Conservation (phyloP, 2,797 vertebrate genomes). For the Merluccius polli region DNA sequence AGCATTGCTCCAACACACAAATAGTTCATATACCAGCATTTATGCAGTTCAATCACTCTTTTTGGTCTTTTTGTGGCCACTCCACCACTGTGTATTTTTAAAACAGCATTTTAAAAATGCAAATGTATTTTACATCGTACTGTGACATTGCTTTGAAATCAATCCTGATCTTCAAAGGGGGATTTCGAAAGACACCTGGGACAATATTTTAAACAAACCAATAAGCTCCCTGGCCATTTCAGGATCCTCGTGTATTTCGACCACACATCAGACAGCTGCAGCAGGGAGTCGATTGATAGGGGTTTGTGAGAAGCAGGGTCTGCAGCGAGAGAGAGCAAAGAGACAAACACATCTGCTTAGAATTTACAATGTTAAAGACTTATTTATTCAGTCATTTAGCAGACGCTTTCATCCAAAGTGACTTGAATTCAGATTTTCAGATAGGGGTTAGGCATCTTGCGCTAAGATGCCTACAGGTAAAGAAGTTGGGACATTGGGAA, state of each 20-base stretch:
- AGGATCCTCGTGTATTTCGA: conserved; percentile 93
- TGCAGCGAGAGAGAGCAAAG: conserved; percentile 39
- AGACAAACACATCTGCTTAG: background rate
- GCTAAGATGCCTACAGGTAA: background rate
- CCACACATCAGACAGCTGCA: conserved; percentile 97
- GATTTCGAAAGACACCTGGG: background rate
- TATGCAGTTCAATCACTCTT: background rate
- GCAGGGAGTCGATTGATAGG: conserved; percentile 94
- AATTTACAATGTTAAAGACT: background rate
- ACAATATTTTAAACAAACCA: conserved; percentile 47
- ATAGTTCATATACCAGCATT: background rate
- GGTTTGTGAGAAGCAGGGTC: conserved; percentile 89
- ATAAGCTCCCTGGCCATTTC: conserved; percentile 94
- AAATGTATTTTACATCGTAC: too few species aligned
- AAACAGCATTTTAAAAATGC: background rate
- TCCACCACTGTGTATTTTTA: background rate
- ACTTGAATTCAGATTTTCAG: background rate
- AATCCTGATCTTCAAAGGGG: background rate
- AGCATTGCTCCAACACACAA: background rate
- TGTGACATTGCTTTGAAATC: too few species aligned
- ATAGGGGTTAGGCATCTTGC: background rate
- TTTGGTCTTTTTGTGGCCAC: background rate
- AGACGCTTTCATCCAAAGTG: background rate
- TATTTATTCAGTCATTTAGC: background rate
- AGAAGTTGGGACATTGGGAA: background rate